These are phyloP conservation scores for Dasypus novemcinctus DNA, from an alignment of 2,113 vertebrate genomes.

Conservation along the genomic window DNA sequence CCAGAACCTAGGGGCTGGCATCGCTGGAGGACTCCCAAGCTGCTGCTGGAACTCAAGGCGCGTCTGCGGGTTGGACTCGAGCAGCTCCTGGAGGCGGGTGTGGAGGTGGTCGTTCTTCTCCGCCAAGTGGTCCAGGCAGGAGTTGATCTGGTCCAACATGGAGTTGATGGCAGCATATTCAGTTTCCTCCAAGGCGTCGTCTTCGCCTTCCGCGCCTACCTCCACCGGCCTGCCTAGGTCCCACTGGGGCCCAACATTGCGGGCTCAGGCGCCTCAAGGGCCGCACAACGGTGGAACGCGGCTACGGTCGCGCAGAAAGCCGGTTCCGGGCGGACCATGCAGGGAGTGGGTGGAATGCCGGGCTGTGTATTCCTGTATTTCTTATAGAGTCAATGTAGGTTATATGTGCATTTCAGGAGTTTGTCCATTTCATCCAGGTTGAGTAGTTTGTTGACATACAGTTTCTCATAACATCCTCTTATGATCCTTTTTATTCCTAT, in stretches of 20 bases:
- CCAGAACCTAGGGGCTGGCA: slow-evolving; percentile 52
- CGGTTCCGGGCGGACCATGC: too few species aligned
- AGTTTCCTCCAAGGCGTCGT: slow-evolving; percentile 82
- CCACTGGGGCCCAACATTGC: slow-evolving; percentile 91
- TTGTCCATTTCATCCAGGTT: too few species aligned
- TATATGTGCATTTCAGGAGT: too few species aligned
- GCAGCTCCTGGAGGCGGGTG: slow-evolving; percentile 91
- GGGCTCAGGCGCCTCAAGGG: slow-evolving; percentile 36
- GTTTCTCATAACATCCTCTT: too few species aligned
- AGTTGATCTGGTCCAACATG: slow-evolving; percentile 98
- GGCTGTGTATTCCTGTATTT: too few species aligned
- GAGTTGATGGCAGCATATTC: slow-evolving; percentile 94
- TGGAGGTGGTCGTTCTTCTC: slow-evolving; percentile 94
- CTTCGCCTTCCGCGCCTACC: slow-evolving; percentile 85
- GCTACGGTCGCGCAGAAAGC: neutral
- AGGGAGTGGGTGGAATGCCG: too few species aligned
- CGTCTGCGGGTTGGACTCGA: slow-evolving; percentile 95
- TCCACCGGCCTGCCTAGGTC: slow-evolving; percentile 83
- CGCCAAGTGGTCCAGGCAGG: slow-evolving; percentile 94
- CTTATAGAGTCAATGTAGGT: too few species aligned
- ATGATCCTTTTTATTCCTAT: too few species aligned
- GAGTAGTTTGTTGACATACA: too few species aligned
- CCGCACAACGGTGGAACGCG: neutral
- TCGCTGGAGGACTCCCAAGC: slow-evolving; percentile 59
- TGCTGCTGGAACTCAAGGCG: slow-evolving; percentile 93